Percentiles rank a stretch among this genome's conserved stretches.
Conservation (phyloP, 2,113 vertebrate genomes). For the Danionella cerebrum region DNA sequence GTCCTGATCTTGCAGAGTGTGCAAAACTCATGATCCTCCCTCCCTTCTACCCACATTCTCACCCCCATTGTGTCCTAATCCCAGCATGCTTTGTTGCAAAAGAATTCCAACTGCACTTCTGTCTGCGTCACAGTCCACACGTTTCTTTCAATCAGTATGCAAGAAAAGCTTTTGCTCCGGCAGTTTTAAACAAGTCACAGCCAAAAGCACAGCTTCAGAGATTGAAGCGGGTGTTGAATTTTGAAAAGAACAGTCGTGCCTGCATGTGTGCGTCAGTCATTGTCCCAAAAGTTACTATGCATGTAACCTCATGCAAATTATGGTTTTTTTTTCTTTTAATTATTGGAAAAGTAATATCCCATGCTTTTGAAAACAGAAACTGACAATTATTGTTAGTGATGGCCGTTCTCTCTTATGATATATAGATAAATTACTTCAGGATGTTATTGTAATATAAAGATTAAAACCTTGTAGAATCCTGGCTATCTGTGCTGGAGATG, state of each 20-base stretch:
- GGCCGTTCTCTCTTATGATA: no score
- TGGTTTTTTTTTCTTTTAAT: no score
- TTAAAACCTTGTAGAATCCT: no score
- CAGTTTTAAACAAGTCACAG: constrained; percentile 42
- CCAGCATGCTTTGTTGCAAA: constrained; percentile 64
- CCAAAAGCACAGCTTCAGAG: constrained; percentile 56
- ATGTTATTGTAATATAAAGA: no score
- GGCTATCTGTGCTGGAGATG: no score
- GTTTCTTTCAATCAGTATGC: constrained; percentile 57
- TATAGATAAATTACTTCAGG: no score
- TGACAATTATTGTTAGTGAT: no score
- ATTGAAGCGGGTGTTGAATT: no score
- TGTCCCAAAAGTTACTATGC: constrained; percentile 57
- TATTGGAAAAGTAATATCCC: no score
- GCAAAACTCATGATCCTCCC: background rate
- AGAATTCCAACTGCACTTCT: constrained; percentile 64
- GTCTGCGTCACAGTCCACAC: constrained; percentile 38
- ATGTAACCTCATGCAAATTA: no score
- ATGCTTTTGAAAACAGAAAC: no score
- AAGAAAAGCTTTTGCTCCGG: constrained; percentile 54
- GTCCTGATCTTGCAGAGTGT: no score
- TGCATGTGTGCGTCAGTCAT: constrained; percentile 49
- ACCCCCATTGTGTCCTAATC: constrained; percentile 71
- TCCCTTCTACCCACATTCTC: constrained; percentile 55
- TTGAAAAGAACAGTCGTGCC: constrained; percentile 59